Evolutionary conservation across 2,797 vertebrate species (phyloP).

Genomic region (Sus cebifrons): DNA sequence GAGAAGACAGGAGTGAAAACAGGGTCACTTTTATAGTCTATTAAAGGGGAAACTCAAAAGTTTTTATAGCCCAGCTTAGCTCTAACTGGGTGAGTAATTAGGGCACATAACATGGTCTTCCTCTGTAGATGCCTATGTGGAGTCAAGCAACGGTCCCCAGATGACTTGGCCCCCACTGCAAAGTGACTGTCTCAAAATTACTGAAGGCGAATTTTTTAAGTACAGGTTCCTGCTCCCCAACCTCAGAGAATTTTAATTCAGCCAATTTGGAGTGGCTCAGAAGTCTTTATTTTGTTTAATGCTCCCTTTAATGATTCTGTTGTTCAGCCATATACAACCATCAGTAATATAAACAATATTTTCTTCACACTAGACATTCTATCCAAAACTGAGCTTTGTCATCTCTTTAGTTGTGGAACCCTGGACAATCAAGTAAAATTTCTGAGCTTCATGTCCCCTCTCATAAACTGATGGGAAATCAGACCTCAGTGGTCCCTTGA

Average conservation of each 20-base stretch:
- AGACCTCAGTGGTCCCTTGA: background rate
- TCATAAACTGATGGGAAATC: background rate
- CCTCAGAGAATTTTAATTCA: background rate
- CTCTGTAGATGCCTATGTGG: background rate
- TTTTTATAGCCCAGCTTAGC: conserved; percentile 24
- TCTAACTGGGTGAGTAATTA: conserved; percentile 27
- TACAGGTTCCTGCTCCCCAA: background rate
- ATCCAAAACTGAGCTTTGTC: background rate
- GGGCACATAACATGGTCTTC: background rate
- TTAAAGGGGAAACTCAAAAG: conserved; percentile 30
- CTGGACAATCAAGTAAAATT: background rate
- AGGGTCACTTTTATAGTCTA: background rate
- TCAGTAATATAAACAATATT: background rate
- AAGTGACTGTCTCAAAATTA: background rate
- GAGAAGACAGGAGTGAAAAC: conserved; percentile 12
- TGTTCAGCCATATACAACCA: background rate
- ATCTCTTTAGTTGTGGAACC: background rate
- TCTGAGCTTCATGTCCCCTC: background rate
- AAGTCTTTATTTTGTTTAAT: conserved; percentile 35
- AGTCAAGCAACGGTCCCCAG: background rate
- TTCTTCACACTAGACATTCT: background rate
- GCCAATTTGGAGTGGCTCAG: background rate
- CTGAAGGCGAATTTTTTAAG: conserved; percentile 10
- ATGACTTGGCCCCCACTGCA: background rate
- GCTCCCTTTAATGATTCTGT: background rate